Base-by-base conservation (phyloP, 2,113 vertebrate genomes). In the Hiodon alosoides region DNA sequence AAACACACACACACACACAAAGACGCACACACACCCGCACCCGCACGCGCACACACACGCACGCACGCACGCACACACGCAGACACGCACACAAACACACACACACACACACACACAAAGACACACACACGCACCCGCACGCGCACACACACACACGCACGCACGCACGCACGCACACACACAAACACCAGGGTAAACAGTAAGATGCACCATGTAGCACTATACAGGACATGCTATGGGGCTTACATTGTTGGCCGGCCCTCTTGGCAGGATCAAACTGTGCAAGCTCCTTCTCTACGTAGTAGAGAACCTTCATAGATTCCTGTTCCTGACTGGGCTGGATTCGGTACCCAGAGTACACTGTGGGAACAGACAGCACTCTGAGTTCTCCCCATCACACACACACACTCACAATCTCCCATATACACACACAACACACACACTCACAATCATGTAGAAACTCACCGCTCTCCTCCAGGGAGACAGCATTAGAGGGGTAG, bases 261-360 rank as follows among this genome's bases (percentile, higher is more conserved):
- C 91, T 91, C 83, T 91, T 91, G 79, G 90, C 81, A 57, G 90
- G 90, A 69, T 95, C 94, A 84, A 97, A 92, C 83, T 95, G 93
- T 81, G 90, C 92, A 90, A 97, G 83, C 83, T 97, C 96, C 82
- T 95, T 97, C 89, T 98, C 94, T 0, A 97, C 87, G 76, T 94
- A 96, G 90, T 95, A 98, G 72, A 97, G 85, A 87, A 95, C 92
- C 89, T 96, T 98, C 94, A 95, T 93, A 83, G 94, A 94, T 81
- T 95, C 94, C 83, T 93, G 91, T 76, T 94, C 87, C 85, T 95
- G 94, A 89, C 92, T 93, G n/a, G 93, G 46, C 82, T 94, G 94
- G 85, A 95, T 93, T 80, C 93, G 90, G 87, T 95, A 98, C 17
- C 95, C 96, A 89, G 94, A 95, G 82, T 88, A 85, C 81, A 95